A percentile compares a stretch with the other conserved stretches of the same genome.
Conservation (phyloP, 2,797 vertebrate genomes). For the Chelidonichthys spinosus region DNA sequence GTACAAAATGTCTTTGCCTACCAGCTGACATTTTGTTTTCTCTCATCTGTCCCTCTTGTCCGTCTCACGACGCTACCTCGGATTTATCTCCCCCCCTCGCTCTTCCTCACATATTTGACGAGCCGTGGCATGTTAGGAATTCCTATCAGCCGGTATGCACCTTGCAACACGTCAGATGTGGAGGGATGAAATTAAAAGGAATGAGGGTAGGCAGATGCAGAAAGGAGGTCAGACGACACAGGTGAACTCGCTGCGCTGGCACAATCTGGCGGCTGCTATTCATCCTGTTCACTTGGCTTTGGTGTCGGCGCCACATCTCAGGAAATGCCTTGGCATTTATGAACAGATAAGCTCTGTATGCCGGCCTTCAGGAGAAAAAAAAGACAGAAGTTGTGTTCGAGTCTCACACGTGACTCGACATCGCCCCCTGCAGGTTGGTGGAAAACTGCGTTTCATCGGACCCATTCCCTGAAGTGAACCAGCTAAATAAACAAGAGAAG, state of each 20-base stretch:
- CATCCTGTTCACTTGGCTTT: constrained; percentile 36
- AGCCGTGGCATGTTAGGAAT: constrained; percentile 79
- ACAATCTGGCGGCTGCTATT: constrained; percentile 21
- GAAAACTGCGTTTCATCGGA: constrained; percentile 6
- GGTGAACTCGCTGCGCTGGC: constrained; percentile 38
- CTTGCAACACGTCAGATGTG: constrained; percentile 73
- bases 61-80: constrained; percentile 23
- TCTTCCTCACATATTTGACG: constrained; percentile 50
- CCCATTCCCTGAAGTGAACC: constrained; percentile 29
- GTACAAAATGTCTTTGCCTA: constrained; percentile 11
- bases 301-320: constrained; percentile 41
- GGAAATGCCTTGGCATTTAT: constrained; percentile 53
- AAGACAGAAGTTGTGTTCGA: not conserved
- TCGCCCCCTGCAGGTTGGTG: constrained; percentile 62
- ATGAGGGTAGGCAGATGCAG: constrained; percentile 33
- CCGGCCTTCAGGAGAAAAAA: constrained; percentile 11
- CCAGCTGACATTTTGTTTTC: constrained; percentile 17
- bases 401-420: constrained; percentile 44
- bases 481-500: constrained; percentile 44
- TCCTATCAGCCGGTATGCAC: constrained; percentile 66
- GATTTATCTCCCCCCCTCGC: constrained; percentile 25
- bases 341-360: constrained; percentile 55
- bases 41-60: constrained; percentile 22
- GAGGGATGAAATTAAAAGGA: constrained; percentile 47
- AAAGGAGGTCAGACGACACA: constrained; percentile 41